Conservation (phyloP, 2,888 invertebrate genomes). For the Conistra vaccinii region DNA sequence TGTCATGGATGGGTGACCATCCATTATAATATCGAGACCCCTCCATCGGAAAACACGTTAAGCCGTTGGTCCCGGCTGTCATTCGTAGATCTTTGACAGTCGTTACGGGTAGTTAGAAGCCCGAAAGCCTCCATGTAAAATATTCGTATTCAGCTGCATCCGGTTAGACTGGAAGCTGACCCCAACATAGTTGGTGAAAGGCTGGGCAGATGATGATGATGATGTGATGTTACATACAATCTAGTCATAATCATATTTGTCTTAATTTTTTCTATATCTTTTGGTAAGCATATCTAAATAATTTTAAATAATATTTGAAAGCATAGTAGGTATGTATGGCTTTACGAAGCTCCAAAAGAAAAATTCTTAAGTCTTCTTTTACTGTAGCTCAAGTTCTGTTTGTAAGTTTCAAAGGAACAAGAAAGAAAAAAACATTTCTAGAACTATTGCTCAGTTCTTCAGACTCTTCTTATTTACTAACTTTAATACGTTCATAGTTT, state of each 20-base stretch:
- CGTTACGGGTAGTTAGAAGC: background rate
- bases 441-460: background rate
- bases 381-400: slow-evolving; percentile 12
- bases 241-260: background rate
- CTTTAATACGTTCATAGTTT: background rate
- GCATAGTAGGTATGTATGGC: background rate
- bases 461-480: background rate
- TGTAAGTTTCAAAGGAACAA: slow-evolving; percentile 23
- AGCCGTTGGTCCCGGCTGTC: background rate
- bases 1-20: background rate
- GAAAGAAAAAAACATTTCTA: background rate
- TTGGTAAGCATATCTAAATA: background rate
- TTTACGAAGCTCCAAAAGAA: slow-evolving; percentile 20
- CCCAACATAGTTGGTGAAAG: too few species aligned
- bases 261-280: too few species aligned
- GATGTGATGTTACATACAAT: background rate
- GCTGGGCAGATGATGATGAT: too few species aligned
- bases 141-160: background rate
- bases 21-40: background rate
- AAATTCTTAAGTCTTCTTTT: slow-evolving; percentile 9
- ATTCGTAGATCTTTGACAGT: background rate
- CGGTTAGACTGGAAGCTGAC: background rate
- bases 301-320: background rate
- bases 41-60: background rate
- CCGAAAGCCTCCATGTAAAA: background rate